Evolutionary conservation across 1,140 invertebrate species (phyloP), one percentile per base, ranked within the genome.

Genomic region (Drosophila albomicans): DNA sequence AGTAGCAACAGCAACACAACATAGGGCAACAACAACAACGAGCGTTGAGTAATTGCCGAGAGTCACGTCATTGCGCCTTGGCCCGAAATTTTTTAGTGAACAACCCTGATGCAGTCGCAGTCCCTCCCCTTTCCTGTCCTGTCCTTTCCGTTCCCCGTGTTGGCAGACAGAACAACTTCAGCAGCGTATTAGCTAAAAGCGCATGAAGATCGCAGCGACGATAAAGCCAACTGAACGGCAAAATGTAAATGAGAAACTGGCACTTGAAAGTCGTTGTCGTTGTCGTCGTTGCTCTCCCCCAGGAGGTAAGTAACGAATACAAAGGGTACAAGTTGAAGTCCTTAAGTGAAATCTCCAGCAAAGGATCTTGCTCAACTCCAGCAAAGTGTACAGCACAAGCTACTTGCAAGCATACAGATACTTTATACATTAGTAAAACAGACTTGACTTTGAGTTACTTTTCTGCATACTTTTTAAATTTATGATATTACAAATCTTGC

Each of bases 131-230:
- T n/a, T 10, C 25, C 25, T 7, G 0, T 1, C 6, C 62, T 43
- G 16, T 20, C 20, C 62, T 20, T 54, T 25, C 20, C 20, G 20
- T 25, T 25, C 4, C 32, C 35, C 8, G 1, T 20, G 43, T 7
- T 13, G 41, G n/a, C 41, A 43, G 41, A n/a, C 49, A 16, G 20
- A 16, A 51, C 51, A 46, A 65, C 80, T 51, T 49, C 65, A 62
- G 35, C 65, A 65, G 35, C 65, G 64, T 75, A 87, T 88, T 81
- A 89, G 85, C 85, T 78, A 88, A 88, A 88, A 88, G 85, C 85
- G 85, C 85, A 88, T 88, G 81, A 88, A 89, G 85, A 88, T 88
- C 85, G 49, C 70, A 64, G 49, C 62, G 61, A 49, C 46, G 85
- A 88, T 88, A 89, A 81, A 48, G 51, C 66, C 64, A 56, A 68